phyloP scores from a whole-genome alignment of 2,888 invertebrate genomes.

The Ectemnius continuus region DNA sequence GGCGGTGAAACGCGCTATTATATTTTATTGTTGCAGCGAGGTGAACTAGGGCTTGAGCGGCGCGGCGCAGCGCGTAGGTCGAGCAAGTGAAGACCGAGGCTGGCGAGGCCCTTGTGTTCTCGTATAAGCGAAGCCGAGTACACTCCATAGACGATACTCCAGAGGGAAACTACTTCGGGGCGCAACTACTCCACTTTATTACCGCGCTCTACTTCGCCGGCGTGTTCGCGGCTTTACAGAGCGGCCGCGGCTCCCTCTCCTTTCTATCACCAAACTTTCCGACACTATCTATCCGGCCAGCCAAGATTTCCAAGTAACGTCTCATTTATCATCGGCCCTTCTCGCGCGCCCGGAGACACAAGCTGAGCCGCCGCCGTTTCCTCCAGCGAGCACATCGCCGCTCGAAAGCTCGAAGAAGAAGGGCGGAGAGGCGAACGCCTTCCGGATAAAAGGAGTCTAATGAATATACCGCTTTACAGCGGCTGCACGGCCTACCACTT shows the following conservation, averaged over 20 bases:
- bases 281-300: slow-evolving; percentile 19
- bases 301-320: slow-evolving; percentile 36
- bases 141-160: slow-evolving; percentile 27
- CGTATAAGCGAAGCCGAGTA: background rate
- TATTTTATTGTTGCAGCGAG: slow-evolving; percentile 32
- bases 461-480: slow-evolving; percentile 42
- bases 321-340: slow-evolving; percentile 51
- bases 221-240: slow-evolving; percentile 51
- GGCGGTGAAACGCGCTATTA: slow-evolving; percentile 19
- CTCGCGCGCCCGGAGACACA: slow-evolving; percentile 6
- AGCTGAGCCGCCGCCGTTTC: too few species aligned
- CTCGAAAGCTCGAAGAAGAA: background rate
- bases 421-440: slow-evolving; percentile 5
- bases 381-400: background rate
- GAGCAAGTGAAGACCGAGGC: slow-evolving; percentile 35
- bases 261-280: slow-evolving; percentile 47
- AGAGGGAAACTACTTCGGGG: slow-evolving; percentile 48
- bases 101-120: slow-evolving; percentile 18
- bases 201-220: slow-evolving; percentile 49
- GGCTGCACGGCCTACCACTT: slow-evolving; percentile 48
- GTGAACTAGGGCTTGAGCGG: slow-evolving; percentile 20
- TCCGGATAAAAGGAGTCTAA: slow-evolving; percentile 43
- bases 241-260: slow-evolving; percentile 27
- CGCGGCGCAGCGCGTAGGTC: slow-evolving; percentile 6
- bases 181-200: slow-evolving; percentile 59